Conservation (phyloP, 2,888 invertebrate genomes). For the Ptilodon capucinus region DNA sequence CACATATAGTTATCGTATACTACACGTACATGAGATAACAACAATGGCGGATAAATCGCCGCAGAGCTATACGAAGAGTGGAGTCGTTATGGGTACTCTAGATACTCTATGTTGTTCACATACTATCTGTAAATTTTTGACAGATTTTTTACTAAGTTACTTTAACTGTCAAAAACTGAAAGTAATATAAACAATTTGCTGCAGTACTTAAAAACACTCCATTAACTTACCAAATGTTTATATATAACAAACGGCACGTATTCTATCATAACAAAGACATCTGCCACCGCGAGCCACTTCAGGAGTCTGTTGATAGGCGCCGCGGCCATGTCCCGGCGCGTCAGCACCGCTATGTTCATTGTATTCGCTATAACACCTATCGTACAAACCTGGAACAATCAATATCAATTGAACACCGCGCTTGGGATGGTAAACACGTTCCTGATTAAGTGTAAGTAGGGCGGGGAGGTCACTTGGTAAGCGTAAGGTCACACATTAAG, state of each 20-base stretch:
- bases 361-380: conserved; percentile 94
- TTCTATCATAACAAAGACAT: conserved; percentile 95
- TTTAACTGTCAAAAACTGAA: too few relatives aligned
- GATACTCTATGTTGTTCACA: too few relatives aligned
- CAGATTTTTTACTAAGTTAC: too few relatives aligned
- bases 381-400: conserved; percentile 85
- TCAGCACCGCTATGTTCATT: conserved; percentile 93
- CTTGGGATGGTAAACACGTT: not conserved
- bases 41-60: too few relatives aligned
- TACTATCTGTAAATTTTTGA: too few relatives aligned
- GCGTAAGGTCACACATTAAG: not conserved
- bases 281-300: conserved; percentile 93
- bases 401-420: not conserved
- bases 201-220: too few relatives aligned
- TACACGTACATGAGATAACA: too few relatives aligned
- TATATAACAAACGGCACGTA: conserved; percentile 77
- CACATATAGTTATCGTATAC: too few relatives aligned
- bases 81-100: too few relatives aligned
- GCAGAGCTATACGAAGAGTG: too few relatives aligned
- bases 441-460: conserved; percentile 3
- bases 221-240: conserved; percentile 66
- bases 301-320: conserved; percentile 94
- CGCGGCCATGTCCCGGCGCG: conserved; percentile 91
- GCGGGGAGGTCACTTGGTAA: conserved; percentile 16
- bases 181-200: too few relatives aligned